These are phyloP conservation scores for Crotalus tigris DNA, from an alignment of 2,113 vertebrate genomes.

Conservation along the genomic window DNA sequence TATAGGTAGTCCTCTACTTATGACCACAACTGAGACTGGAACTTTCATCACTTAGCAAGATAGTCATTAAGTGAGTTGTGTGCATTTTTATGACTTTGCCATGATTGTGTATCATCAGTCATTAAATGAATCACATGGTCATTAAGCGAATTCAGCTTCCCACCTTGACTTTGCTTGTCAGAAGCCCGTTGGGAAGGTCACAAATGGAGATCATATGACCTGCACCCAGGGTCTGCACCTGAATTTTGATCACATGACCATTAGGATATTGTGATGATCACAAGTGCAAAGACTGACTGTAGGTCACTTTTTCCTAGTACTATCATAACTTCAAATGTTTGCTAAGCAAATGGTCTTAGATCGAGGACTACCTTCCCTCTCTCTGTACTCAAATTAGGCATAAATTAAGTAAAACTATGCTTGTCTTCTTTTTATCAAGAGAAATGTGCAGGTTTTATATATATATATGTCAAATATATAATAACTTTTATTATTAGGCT, in stretches of 20 bases:
- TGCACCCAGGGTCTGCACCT: not conserved
- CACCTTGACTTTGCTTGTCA: not conserved
- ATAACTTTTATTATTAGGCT: too few relatives aligned
- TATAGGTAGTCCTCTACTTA: not conserved
- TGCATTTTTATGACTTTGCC: not conserved
- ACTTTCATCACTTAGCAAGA: not conserved
- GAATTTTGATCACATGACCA: not conserved
- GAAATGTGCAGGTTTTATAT: not conserved
- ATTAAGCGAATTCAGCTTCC: not conserved
- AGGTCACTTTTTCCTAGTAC: not conserved
- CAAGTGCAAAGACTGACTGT: not conserved
- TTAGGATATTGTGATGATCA: not conserved
- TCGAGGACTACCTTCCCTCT: not conserved
- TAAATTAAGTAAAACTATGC: not conserved
- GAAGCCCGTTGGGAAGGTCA: not conserved
- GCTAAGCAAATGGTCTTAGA: not conserved
- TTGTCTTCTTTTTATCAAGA: not conserved
- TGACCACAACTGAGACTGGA: not conserved
- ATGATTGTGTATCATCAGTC: not conserved
- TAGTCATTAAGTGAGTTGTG: not conserved
- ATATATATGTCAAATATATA: not conserved
- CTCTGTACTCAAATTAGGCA: not conserved
- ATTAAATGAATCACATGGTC: not conserved
- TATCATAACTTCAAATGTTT: not conserved
- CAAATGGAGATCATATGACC: not conserved